phyloP scores from a whole-genome alignment of 2,797 vertebrate species.

The Lindbergichthys nudifrons region DNA sequence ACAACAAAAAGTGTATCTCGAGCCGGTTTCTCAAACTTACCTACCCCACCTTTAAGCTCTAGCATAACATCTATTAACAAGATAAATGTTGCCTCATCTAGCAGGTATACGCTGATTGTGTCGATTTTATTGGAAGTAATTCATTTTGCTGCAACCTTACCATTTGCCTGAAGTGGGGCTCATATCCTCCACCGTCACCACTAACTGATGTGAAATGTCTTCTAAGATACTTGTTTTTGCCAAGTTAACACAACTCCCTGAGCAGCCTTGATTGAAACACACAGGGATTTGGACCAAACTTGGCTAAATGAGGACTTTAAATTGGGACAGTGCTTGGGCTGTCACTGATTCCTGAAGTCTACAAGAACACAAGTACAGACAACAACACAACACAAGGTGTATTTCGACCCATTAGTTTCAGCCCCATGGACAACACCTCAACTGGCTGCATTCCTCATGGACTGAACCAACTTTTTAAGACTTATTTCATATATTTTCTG shows the following conservation, averaged over 20 bases:
- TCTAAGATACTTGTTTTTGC: constrained; percentile 9
- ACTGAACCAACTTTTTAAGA: not conserved
- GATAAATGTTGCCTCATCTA: no score
- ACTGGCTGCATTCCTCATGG: not conserved
- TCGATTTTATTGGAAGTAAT: not conserved
- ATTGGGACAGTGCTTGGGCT: not conserved
- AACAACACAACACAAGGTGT: not conserved
- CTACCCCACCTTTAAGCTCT: no score
- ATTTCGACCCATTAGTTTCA: not conserved
- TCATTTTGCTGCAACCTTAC: not conserved
- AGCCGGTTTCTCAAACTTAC: no score
- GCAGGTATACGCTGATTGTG: no score
- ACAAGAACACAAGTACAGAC: not conserved
- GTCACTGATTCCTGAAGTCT: not conserved
- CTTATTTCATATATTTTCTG: not conserved
- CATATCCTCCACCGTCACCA: not conserved
- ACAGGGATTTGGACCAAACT: constrained; percentile 5
- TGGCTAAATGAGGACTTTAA: constrained; percentile 14
- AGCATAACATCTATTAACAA: no score
- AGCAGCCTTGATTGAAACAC: not conserved
- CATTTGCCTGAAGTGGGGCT: not conserved
- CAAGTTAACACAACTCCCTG: constrained; percentile 19
- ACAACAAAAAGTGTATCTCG: no score
- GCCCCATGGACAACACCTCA: not conserved
- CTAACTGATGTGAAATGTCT: constrained; percentile 14